phyloP scores from a whole-genome alignment of 1,140 invertebrate genomes.

The Mercenaria mercenaria region DNA sequence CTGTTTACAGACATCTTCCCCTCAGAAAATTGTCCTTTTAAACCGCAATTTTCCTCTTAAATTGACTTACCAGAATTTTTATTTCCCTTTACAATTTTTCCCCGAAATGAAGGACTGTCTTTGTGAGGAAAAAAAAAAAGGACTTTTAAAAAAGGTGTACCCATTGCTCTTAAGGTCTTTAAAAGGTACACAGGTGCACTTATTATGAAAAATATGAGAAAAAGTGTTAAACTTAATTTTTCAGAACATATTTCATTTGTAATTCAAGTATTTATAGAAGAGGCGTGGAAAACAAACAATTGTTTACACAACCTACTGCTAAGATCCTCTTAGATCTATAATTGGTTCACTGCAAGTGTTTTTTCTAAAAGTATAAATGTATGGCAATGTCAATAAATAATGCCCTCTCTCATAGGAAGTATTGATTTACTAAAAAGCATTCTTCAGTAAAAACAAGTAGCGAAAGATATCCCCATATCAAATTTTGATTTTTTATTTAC shows the following conservation, averaged over 20 bases:
- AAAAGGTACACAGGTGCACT: too few relatives aligned
- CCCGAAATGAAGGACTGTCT: too few relatives aligned
- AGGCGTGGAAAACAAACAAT: constrained; percentile 60
- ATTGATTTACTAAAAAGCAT: constrained; percentile 67
- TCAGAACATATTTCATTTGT: constrained; percentile 22
- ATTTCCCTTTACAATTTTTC: too few relatives aligned
- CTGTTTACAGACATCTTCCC: too few relatives aligned
- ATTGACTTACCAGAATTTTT: too few relatives aligned
- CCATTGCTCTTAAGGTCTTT: too few relatives aligned
- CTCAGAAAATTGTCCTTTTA: too few relatives aligned
- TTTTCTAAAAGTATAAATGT: constrained; percentile 57
- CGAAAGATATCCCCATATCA: constrained; percentile 59
- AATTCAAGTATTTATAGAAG: constrained; percentile 44
- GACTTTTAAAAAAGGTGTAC: too few relatives aligned
- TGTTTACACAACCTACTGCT: constrained; percentile 65
- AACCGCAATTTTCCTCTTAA: too few relatives aligned
- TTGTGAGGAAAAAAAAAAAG: too few relatives aligned
- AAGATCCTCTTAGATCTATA: constrained; percentile 25
- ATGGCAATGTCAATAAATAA: constrained; percentile 60
- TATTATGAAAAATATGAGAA: too few relatives aligned
- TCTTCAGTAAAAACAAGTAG: constrained; percentile 65
- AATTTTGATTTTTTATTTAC: constrained; percentile 65
- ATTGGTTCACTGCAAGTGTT: constrained; percentile 24
- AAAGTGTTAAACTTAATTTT: neutral
- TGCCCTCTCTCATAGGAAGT: neutral